phyloP scores from a whole-genome alignment of 2,797 vertebrate genomes.

The Gorsachius magnificus region DNA sequence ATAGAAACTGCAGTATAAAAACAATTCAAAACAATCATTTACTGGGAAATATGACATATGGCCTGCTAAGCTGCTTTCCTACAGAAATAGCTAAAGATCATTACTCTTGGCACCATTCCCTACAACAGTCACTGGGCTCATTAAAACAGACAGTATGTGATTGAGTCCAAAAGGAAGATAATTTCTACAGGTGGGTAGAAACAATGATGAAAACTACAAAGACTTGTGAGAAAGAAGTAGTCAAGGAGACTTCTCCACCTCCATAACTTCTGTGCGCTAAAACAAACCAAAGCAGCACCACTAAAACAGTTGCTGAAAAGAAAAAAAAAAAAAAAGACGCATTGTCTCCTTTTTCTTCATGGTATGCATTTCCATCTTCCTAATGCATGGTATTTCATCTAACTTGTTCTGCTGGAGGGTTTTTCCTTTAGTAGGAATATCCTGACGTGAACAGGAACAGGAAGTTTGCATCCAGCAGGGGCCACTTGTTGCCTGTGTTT shows the following conservation, averaged over 20 bases:
- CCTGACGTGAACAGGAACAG: background rate
- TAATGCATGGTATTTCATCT: background rate
- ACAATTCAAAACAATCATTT: conserved; percentile 45
- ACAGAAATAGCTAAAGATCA: conserved; percentile 43
- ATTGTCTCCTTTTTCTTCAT: background rate
- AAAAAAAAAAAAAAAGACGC: background rate
- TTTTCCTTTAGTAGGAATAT: background rate
- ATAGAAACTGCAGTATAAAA: conserved; percentile 19
- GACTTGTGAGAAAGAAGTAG: conserved; percentile 17
- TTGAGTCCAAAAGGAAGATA: background rate
- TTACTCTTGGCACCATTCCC: conserved; percentile 13
- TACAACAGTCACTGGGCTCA: background rate
- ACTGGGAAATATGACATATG: conserved; percentile 46
- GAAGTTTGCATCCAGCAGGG: conserved; percentile 11
- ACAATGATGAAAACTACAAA: conserved; percentile 16
- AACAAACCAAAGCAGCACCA: background rate
- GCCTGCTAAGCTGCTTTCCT: conserved; percentile 32
- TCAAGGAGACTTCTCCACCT: conserved; percentile 57
- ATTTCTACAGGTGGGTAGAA: conserved; percentile 20
- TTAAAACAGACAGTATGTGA: background rate
- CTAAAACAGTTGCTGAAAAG: background rate
- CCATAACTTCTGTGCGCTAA: conserved; percentile 18
- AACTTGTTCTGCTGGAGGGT: background rate
- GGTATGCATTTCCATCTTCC: background rate
- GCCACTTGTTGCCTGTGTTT: conserved; percentile 1